Evolutionary conservation across 1,140 invertebrate species (phyloP).

Genomic region (Oedothorax gibbosus): DNA sequence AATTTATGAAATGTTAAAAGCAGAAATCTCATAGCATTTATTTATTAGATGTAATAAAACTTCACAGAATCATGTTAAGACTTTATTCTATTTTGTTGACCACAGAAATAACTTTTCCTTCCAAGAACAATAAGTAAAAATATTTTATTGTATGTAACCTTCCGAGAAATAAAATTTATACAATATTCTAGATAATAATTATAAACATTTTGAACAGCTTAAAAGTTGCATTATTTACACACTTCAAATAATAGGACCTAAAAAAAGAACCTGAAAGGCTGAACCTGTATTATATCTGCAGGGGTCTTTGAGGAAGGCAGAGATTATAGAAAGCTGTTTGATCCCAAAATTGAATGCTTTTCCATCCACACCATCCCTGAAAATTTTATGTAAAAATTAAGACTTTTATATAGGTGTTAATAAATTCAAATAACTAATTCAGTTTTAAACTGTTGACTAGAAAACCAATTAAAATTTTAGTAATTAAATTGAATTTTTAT

Average conservation of each 20-base stretch:
- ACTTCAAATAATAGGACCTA: background rate
- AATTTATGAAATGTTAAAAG: too few species aligned
- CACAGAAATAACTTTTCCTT: too few species aligned
- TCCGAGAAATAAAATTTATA: conserved; percentile 37
- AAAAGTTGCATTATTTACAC: conserved; percentile 11
- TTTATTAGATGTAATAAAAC: too few species aligned
- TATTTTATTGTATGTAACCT: conserved; percentile 21
- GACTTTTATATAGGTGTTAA: background rate
- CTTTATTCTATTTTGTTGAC: too few species aligned
- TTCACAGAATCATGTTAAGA: too few species aligned
- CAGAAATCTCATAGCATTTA: too few species aligned
- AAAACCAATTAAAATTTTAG: background rate
- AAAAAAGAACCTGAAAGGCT: too few species aligned
- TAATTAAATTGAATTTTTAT: too few species aligned
- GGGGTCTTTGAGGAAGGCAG: conserved; percentile 81
- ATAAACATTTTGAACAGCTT: conserved; percentile 24
- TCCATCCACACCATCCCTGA: conserved; percentile 97
- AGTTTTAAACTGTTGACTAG: background rate
- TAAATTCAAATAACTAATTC: background rate
- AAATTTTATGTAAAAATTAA: conserved; percentile 9
- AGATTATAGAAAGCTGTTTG: conserved; percentile 94
- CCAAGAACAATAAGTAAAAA: background rate
- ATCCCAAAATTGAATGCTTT: conserved; percentile 90
- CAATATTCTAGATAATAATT: conserved; percentile 39
- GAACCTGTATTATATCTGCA: conserved; percentile 22